Evolutionary conservation across 2,888 invertebrate species (phyloP).

Genomic region (Idaea biselata): DNA sequence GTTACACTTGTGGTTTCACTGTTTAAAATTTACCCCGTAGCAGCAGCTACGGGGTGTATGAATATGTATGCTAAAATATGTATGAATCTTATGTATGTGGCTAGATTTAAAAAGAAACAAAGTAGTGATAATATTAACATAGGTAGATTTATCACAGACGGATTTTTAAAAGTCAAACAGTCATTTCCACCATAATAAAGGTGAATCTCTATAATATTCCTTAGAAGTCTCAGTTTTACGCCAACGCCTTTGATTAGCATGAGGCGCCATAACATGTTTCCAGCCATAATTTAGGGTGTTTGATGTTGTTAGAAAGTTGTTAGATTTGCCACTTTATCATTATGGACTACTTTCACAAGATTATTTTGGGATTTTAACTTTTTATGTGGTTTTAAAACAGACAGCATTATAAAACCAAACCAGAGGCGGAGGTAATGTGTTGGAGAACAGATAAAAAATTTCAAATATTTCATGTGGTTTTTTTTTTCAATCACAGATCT

Average conservation of each 20-base stretch:
- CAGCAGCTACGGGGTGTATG: no score
- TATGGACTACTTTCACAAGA: conserved; percentile 21
- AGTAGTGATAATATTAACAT: no score
- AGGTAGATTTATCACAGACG: no score
- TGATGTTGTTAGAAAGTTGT: conserved; percentile 43
- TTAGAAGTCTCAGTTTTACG: conserved; percentile 7
- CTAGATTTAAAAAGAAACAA: no score
- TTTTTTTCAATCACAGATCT: no score
- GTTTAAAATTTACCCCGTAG: no score
- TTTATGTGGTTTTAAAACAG: conserved; percentile 4
- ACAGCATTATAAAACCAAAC: background rate
- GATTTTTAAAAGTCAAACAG: background rate
- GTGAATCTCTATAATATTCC: background rate
- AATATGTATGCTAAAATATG: no score
- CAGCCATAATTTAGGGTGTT: conserved; percentile 26
- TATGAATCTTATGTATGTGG: no score
- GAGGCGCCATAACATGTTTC: conserved; percentile 25
- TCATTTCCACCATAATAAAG: conserved; percentile 5
- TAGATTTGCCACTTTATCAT: conserved; percentile 27
- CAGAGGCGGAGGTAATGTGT: background rate
- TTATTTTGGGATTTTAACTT: conserved; percentile 7
- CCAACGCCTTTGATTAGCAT: conserved; percentile 16
- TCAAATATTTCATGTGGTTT: background rate
- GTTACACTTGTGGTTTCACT: no score
- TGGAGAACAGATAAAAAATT: background rate